Base-by-base conservation (phyloP, 2,113 vertebrate species). In the Pangasianodon gigas region DNA sequence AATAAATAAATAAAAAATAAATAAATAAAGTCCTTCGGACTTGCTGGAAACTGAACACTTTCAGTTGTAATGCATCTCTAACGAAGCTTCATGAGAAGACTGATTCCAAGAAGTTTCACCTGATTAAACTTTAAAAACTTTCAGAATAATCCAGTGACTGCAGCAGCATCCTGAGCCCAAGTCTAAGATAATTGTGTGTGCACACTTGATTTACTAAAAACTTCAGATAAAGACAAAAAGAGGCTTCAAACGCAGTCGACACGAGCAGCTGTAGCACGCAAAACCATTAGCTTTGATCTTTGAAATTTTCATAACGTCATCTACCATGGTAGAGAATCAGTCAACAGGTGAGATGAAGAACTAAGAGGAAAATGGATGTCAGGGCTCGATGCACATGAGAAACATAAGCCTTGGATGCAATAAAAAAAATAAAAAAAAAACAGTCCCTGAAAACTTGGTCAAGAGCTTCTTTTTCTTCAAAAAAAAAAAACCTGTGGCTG, bases 291-390 rank as follows among this genome's bases (percentile, higher is more conserved):
- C 37, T 85, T 80, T 85, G 88, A 74, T 84, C 24, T 56, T 0
- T 10, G n/a, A 51, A 69, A 18, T 62, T 46, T 48, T 48, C 58
- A 24, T 11, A 58, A 83, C 77, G 18, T 21, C 74, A 44, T 75
- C 32, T 75, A 54, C 80, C 2, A 8, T 21, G 2, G 37, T 32
- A 86, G 71, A 44, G 4, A 62, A 65, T 82, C 13, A 89, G 69
- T 80, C 44, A 58, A 41, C 86, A 90, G 67, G 89, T 75, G 0
- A 83, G 56, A 32, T 18, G 18, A 60, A 88, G 44, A 81, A 79
- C 48, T 0, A 7, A 10, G 82, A 32, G 19, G 60, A 83, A 74
- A 88, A 8, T 10, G 48, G 71, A 44, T 54, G 58, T 44, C 8
- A 24, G 62, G 13, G 29, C 7, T 62, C 16, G 5, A 51, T 6